Base-by-base conservation (phyloP, 1,140 invertebrate genomes). In the Apis laboriosa region DNA sequence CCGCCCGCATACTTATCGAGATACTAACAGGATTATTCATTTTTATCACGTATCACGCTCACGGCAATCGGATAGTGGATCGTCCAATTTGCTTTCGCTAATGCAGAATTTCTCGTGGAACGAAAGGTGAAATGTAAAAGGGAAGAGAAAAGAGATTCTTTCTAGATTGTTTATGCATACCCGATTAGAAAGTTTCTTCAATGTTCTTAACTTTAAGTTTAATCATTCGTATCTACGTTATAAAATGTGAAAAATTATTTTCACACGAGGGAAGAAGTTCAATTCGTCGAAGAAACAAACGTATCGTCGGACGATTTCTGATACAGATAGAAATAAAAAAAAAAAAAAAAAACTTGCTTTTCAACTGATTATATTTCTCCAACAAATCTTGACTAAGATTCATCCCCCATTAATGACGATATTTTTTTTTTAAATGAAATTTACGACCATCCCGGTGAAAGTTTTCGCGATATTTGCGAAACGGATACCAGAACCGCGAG, bases 401-500 rank as follows among this genome's bases (percentile, higher is more conserved):
- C 2, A 34, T 34, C 34, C 34, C 3, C 34, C 1, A 34, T n/a
- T n/a, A 2, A 34, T 34, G 2, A 34, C 34, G 2, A 3, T 34
- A 34, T 43, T 43, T 43, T 43, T 43, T 43, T 56, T n/a, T 60
- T 60, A n/a, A 21, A 21, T 9, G 7, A 8, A 3, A 61, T 12
- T 24, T 34, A 49, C 19, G 0, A 1, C 55, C 24, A 63, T 60
- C 34, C 13, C 15, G 49, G 19, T 53, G 28, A 28, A 28, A 67
- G 5, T 9, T 8, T 2, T 4, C n/a, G 13, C 17, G 43, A 81
- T 64, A 53, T 58, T 71, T 66, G 61, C 11, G n/a, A 60, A 53
- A 68, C 61, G 77, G 55, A 72, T 72, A 49, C 34, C 77, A n/a
- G 68, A 73, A 24, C 17, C 67, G 34, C 67, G 19, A 58, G 56